phyloP scores from a whole-genome alignment of 2,113 vertebrate genomes.

The Macrotis lagotis region DNA sequence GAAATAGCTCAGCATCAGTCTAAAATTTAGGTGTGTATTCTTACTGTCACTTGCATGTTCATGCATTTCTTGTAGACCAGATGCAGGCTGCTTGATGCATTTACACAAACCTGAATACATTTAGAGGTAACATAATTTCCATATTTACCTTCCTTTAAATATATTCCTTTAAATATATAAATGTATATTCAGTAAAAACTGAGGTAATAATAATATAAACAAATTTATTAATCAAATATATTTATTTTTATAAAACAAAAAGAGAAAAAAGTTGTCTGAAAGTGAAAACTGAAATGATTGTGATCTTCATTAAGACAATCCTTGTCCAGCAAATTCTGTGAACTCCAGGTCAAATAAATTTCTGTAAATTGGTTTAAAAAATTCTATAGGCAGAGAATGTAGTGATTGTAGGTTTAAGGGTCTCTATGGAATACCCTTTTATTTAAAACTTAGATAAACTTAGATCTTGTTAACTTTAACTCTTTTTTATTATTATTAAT shows the following conservation, averaged over 20 bases:
- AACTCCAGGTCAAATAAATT: slow-evolving; percentile 60
- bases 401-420: slow-evolving; percentile 48
- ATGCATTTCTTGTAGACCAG: slow-evolving; percentile 53
- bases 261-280: slow-evolving; percentile 69
- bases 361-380: slow-evolving; percentile 47
- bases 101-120: slow-evolving; percentile 63
- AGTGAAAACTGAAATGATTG: slow-evolving; percentile 71
- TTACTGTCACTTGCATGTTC: slow-evolving; percentile 35
- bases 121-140: slow-evolving; percentile 74
- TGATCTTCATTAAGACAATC: slow-evolving; percentile 52
- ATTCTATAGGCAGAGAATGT: slow-evolving; percentile 44
- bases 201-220: slow-evolving; percentile 76
- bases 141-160: slow-evolving; percentile 78
- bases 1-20: slow-evolving; percentile 55
- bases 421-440: slow-evolving; percentile 54
- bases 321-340: slow-evolving; percentile 59
- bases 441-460: slow-evolving; percentile 49
- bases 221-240: slow-evolving; percentile 83
- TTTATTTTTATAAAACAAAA: slow-evolving; percentile 84
- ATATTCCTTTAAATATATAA: slow-evolving; percentile 82
- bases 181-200: slow-evolving; percentile 81
- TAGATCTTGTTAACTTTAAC: slow-evolving; percentile 63
- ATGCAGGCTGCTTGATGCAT: slow-evolving; percentile 67
- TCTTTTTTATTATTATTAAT: slow-evolving; percentile 11
- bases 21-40: slow-evolving; percentile 23